A percentile compares a stretch with the other conserved stretches of the same genome.
These are phyloP conservation scores for Micromussa lordhowensis DNA, from an alignment of 92 coral and sea anemone species.

Conservation along the genomic window DNA sequence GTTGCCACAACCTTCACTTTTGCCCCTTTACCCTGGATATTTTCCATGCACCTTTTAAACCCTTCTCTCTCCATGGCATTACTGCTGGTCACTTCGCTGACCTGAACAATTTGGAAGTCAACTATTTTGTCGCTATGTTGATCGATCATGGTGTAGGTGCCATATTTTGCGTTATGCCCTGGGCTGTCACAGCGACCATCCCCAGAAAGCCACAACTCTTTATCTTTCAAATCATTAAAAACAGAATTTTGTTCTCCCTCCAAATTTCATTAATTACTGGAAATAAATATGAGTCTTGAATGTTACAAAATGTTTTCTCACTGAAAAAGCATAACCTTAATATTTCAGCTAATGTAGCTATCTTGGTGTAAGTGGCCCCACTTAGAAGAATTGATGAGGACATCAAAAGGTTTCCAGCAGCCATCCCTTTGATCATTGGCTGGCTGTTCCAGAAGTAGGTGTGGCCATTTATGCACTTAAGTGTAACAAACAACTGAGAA, in stretches of 20 bases:
- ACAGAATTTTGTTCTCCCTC: slow-evolving; percentile 6
- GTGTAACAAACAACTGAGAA: slow-evolving; percentile 24
- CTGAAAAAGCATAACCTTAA: slow-evolving; percentile 4
- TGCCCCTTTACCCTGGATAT: slow-evolving; percentile 15
- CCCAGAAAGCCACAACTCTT: slow-evolving; percentile 40
- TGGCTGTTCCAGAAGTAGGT: slow-evolving; percentile 2
- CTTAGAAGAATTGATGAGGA: slow-evolving; percentile 1
- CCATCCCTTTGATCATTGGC: slow-evolving; percentile 42
- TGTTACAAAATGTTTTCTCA: slow-evolving; percentile 33
- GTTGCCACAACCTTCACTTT: slow-evolving; percentile 50
- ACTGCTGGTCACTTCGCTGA: slow-evolving; percentile 58
- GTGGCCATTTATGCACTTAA: slow-evolving; percentile 50
- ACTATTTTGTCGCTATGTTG: neutral
- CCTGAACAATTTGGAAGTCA: slow-evolving; percentile 29
- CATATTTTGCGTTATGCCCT: slow-evolving; percentile 63
- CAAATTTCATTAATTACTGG: slow-evolving; percentile 65
- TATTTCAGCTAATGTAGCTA: slow-evolving; percentile 1
- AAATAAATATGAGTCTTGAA: slow-evolving; percentile 31
- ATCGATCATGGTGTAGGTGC: slow-evolving; percentile 56
- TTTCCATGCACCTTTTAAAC: slow-evolving; percentile 52
- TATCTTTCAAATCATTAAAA: slow-evolving; percentile 1
- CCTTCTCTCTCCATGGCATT: slow-evolving; percentile 69
- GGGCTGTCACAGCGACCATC: slow-evolving; percentile 72
- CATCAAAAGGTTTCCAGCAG: slow-evolving; percentile 54
- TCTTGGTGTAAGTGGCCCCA: neutral